Evolutionary conservation across 1,140 invertebrate genomes (phyloP).

Genomic region (Vollenhovia emeryi): DNA sequence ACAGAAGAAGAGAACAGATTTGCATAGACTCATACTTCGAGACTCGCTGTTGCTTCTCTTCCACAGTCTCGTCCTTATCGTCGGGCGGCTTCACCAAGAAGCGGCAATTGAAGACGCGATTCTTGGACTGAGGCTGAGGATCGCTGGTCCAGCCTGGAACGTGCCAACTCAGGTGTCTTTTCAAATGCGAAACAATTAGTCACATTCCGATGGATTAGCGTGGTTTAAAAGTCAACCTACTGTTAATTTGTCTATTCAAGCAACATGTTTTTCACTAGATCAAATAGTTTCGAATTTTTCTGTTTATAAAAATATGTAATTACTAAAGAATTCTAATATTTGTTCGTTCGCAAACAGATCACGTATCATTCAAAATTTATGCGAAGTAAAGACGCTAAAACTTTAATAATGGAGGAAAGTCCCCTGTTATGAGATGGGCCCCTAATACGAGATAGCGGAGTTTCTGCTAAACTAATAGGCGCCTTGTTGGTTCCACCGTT

Average conservation of each 20-base stretch:
- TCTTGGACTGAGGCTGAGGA: conserved; percentile 85
- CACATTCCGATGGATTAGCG: not conserved
- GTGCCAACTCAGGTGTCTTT: not conserved
- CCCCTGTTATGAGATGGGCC: no score
- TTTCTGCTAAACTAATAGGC: no score
- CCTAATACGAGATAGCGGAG: no score
- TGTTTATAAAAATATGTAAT: not conserved
- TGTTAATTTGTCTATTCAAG: no score
- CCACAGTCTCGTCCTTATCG: conserved; percentile 90
- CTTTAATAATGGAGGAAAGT: no score
- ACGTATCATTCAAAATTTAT: not conserved
- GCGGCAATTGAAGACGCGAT: conserved; percentile 92
- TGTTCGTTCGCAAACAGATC: not conserved
- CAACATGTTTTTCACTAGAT: not conserved
- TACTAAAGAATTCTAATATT: not conserved
- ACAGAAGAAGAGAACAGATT: conserved; percentile 87
- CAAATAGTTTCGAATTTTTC: not conserved
- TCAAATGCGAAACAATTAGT: not conserved
- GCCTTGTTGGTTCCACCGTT: no score
- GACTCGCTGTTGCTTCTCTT: conserved; percentile 92
- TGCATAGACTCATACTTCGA: conserved; percentile 92
- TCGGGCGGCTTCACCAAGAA: conserved; percentile 94
- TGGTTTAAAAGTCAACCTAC: not conserved
- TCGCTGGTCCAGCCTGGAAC: conserved; percentile 86
- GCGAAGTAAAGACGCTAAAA: not conserved